Evolutionary conservation across 1,140 invertebrate species (phyloP).

Genomic region (Pseudomyrmex cubaensis): DNA sequence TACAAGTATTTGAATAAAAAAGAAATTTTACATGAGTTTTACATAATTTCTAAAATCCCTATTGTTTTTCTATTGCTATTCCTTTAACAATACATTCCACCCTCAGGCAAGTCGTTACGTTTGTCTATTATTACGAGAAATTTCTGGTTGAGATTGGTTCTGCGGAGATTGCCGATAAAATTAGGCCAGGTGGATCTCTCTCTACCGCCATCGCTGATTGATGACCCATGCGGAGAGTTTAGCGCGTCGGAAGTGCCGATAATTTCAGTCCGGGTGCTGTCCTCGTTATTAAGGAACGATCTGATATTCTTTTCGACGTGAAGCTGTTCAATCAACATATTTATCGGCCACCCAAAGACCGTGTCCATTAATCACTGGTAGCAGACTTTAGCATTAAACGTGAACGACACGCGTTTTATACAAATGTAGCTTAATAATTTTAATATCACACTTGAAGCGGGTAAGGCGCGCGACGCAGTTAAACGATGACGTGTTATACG

Average conservation of each 20-base stretch:
- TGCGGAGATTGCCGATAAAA: slow-evolving; percentile 70
- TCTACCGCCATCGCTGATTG: slow-evolving; percentile 65
- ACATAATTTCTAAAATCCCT: not conserved
- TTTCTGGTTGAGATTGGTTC: slow-evolving; percentile 66
- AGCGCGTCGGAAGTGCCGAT: slow-evolving; percentile 75
- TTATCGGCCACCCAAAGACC: slow-evolving; percentile 55
- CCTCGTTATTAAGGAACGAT: slow-evolving; percentile 70
- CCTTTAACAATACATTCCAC: slow-evolving; percentile 15
- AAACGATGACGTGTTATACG: not conserved
- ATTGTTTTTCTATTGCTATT: too few relatives aligned
- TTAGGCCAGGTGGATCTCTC: slow-evolving; percentile 70
- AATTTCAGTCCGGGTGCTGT: slow-evolving; percentile 69
- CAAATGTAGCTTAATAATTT: slow-evolving; percentile 11
- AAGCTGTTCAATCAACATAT: slow-evolving; percentile 49
- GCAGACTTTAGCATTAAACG: not conserved
- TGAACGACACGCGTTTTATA: slow-evolving; percentile 13
- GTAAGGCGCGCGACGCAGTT: not conserved
- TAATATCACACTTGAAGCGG: not conserved
- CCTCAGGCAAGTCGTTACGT: slow-evolving; percentile 31
- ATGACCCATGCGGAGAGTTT: slow-evolving; percentile 69
- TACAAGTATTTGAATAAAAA: not conserved
- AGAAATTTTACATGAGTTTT: not conserved
- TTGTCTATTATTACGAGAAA: slow-evolving; percentile 73
- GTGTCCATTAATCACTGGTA: slow-evolving; percentile 35
- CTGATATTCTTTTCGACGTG: slow-evolving; percentile 50